Evolutionary conservation across 1,140 invertebrate species (phyloP), one percentile per base, ranked within the genome.

Genomic region (Cherax destructor): DNA sequence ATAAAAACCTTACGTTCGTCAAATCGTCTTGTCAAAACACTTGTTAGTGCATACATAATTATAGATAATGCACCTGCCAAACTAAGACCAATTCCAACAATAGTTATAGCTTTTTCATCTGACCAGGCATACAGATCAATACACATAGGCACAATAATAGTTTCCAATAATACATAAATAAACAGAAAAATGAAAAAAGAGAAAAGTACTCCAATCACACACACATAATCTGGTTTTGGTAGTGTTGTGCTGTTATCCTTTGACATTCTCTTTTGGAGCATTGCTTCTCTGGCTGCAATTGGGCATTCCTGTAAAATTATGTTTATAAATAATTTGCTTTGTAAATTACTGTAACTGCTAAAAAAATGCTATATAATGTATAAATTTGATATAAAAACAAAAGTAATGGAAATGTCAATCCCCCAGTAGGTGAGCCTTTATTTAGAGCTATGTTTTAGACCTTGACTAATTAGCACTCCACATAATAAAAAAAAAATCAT

Each of bases 161-260:
- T 98, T 95, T 99, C 98, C 93, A 98, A 95, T 81, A 98, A 95
- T 91, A 98, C 97, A 95, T 98, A 98, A 94, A 98, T 98, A 94
- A 98, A 98, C 50, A 98, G 96, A 83, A 98, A 95, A 88, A 97
- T 96, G 94, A 98, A 98, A 94, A 98, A 98, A 3, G 97, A 96
- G 61, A 96, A 95, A 93, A 98, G 97, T 87, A 97, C 95, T 18
- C 96, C 96, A 96, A 97, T 96, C 56, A 97, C 95, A 69, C 96
- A 97, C 41, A 97, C 93, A 94, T 97, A 96, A 94, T 98, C 97
- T 3, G 97, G 97, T 94, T 97, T 97, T n/a, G 88, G 91, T 3
- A 91, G 74, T 7, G 76, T 78, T 50, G n/a, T 30, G n/a, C 84
- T 59, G 6, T 61, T 52, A 69, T 80, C 61, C 2, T 79, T 69